A percentile compares a stretch with the other conserved stretches of the same genome.
phyloP scores from a whole-genome alignment of 1,140 invertebrate genomes.

The Carcinoscorpius rotundicauda region DNA sequence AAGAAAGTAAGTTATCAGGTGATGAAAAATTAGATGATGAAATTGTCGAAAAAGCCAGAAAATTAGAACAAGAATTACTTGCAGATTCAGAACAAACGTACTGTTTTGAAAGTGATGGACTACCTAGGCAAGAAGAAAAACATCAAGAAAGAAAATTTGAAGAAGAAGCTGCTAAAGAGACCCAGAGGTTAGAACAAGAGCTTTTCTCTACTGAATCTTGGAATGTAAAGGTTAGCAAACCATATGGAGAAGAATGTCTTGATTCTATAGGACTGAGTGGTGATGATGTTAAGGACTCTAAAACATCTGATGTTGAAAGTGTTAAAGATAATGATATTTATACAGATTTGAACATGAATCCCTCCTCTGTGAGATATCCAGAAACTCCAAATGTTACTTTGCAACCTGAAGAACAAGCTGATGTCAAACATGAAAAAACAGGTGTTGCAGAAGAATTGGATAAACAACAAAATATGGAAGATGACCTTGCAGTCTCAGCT shows the following conservation, averaged over 20 bases:
- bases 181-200: slow-evolving; percentile 24
- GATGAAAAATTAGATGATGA: slow-evolving; percentile 23
- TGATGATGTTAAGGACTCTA: slow-evolving; percentile 3
- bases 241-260: slow-evolving; percentile 8
- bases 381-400: slow-evolving; percentile 6
- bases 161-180: slow-evolving; percentile 27
- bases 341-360: slow-evolving; percentile 9
- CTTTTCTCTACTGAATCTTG: slow-evolving; percentile 19
- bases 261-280: slow-evolving; percentile 7
- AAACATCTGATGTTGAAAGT: slow-evolving; percentile 1
- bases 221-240: slow-evolving; percentile 16
- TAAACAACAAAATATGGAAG: slow-evolving; percentile 26
- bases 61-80: slow-evolving; percentile 19
- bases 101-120: slow-evolving; percentile 13
- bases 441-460: slow-evolving; percentile 14
- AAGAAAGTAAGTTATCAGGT: slow-evolving; percentile 17
- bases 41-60: slow-evolving; percentile 18
- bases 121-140: slow-evolving; percentile 20
- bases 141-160: slow-evolving; percentile 24
- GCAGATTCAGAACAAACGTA: slow-evolving; percentile 18
- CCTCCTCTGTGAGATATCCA: slow-evolving; percentile 3
- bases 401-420: slow-evolving; percentile 10
- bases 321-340: slow-evolving; percentile 13
- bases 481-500: slow-evolving; percentile 27
- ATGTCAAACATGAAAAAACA: slow-evolving; percentile 15